Evolutionary conservation across 2,113 vertebrate species (phyloP).

Genomic region (Crotalus horridus): DNA sequence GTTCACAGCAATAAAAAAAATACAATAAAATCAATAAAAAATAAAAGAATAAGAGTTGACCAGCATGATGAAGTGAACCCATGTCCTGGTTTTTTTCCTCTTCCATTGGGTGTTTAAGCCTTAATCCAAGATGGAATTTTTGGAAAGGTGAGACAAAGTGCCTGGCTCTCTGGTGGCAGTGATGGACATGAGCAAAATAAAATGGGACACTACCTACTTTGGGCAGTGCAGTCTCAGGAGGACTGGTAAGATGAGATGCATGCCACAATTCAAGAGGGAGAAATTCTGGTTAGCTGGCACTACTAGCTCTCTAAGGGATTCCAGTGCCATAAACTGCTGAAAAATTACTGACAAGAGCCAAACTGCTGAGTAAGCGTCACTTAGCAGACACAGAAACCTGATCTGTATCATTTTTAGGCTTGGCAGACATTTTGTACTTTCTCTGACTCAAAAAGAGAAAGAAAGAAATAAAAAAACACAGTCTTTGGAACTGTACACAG

Average conservation of each 20-base stretch:
- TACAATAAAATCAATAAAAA: not conserved
- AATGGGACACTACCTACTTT: constrained; percentile 82
- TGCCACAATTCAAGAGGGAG: constrained; percentile 75
- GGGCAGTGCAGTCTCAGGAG: constrained; percentile 71
- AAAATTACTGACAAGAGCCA: constrained; percentile 74
- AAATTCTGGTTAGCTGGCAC: constrained; percentile 66
- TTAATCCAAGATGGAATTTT: not conserved
- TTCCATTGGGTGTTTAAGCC: not conserved
- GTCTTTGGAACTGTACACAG: constrained; percentile 54
- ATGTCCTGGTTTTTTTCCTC: not conserved
- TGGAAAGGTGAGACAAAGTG: not conserved
- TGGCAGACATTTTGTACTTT: constrained; percentile 70
- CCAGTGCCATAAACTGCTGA: constrained; percentile 66
- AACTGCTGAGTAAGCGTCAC: constrained; percentile 65
- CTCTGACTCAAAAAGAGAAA: constrained; percentile 26
- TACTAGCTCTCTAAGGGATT: constrained; percentile 71
- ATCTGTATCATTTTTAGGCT: constrained; percentile 67
- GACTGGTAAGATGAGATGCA: constrained; percentile 84
- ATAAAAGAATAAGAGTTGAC: not conserved
- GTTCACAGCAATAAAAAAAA: not conserved
- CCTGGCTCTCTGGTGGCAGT: constrained; percentile 16
- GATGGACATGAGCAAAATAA: constrained; percentile 81
- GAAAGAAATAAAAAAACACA: not conserved
- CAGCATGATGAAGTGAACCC: not conserved
- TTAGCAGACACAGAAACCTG: constrained; percentile 71